Conservation (phyloP, 2,113 vertebrate genomes). For the Panthera leo region DNA sequence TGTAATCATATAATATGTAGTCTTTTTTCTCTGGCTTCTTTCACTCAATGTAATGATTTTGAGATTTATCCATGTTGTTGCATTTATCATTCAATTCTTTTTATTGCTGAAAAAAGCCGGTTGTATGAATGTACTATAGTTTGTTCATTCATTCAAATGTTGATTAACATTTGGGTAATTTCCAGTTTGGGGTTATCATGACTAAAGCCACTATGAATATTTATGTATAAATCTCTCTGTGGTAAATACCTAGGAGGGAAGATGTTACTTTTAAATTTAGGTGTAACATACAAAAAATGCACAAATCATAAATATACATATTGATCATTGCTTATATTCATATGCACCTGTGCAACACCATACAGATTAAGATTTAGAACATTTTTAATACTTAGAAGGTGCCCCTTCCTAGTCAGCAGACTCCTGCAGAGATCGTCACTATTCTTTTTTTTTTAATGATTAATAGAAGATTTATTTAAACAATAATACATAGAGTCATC, state of each 20-base stretch:
- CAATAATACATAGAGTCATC: constrained; percentile 56
- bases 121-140: neutral
- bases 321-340: neutral
- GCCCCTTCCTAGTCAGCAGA: neutral
- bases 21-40: neutral
- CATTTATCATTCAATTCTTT: neutral
- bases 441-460: neutral
- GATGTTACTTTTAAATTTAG: neutral
- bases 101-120: neutral
- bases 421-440: neutral
- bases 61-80: neutral
- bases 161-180: neutral
- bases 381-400: neutral
- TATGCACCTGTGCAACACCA: neutral
- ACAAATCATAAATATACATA: neutral
- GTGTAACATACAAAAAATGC: neutral
- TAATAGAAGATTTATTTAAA: constrained; percentile 80
- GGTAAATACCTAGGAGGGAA: neutral
- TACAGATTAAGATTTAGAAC: neutral
- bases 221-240: neutral
- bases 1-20: neutral
- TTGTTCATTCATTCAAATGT: neutral
- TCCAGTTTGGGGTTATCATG: neutral
- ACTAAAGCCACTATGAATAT: neutral
- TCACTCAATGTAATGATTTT: neutral